A percentile compares a stretch with the other conserved stretches of the same genome.
Evolutionary conservation across 2,113 vertebrate genomes (phyloP).

Genomic region (Megaleporinus macrocephalus): DNA sequence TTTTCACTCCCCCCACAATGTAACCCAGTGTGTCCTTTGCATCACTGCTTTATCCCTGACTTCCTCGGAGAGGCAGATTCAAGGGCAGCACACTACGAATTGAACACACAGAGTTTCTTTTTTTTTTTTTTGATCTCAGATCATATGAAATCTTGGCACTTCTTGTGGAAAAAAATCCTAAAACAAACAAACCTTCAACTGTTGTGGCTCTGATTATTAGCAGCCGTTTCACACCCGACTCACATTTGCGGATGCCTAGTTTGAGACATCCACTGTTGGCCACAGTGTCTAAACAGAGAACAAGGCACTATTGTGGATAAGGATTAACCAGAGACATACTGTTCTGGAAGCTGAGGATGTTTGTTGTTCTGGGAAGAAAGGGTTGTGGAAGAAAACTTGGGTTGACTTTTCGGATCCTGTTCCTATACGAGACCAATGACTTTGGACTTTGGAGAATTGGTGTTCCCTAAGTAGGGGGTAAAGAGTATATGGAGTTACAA

Average conservation of each 20-base stretch:
- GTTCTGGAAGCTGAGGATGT: background rate
- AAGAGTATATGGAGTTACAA: background rate
- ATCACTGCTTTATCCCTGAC: slow-evolving; percentile 42
- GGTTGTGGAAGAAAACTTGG: slow-evolving; percentile 1
- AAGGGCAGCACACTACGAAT: slow-evolving; percentile 42
- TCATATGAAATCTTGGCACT: slow-evolving; percentile 33
- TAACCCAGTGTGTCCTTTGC: slow-evolving; percentile 58
- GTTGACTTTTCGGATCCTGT: background rate
- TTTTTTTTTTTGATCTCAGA: slow-evolving; percentile 29
- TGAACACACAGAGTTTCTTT: slow-evolving; percentile 36
- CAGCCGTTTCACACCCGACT: background rate
- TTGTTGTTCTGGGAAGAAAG: background rate
- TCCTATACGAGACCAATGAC: background rate
- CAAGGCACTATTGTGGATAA: background rate
- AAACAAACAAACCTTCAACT: slow-evolving; percentile 3
- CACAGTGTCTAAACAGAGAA: slow-evolving; percentile 18
- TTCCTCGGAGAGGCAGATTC: slow-evolving; percentile 35
- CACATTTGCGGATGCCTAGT: background rate
- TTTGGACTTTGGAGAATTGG: slow-evolving; percentile 14
- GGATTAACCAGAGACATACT: background rate
- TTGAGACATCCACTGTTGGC: background rate
- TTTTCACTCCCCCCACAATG: slow-evolving; percentile 59
- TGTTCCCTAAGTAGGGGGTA: background rate
- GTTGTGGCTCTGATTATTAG: slow-evolving; percentile 19
- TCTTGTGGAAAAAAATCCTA: slow-evolving; percentile 13